A percentile compares a stretch with the other conserved stretches of the same genome.
phyloP scores from a whole-genome alignment of 2,797 vertebrate genomes.

The Octomys mimax region DNA sequence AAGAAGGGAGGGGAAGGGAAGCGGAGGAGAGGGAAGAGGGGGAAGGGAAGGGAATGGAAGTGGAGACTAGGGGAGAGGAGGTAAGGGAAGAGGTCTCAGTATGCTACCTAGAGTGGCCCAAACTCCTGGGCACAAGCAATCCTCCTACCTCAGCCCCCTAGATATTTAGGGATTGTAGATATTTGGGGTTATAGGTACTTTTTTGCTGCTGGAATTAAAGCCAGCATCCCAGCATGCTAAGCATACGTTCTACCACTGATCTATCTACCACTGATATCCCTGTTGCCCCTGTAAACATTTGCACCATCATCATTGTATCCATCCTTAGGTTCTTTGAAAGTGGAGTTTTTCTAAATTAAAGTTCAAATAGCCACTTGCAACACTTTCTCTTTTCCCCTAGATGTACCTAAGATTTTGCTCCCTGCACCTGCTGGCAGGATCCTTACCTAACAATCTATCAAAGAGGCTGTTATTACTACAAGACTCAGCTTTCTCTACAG shows the following conservation, averaged over 20 bases:
- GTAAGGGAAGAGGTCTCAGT: neutral
- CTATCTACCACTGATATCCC: neutral
- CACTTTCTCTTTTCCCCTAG: neutral
- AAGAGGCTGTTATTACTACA: neutral
- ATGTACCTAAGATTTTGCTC: neutral
- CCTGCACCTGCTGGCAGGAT: neutral
- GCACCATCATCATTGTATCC: neutral
- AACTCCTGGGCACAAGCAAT: neutral
- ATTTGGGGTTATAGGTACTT: neutral
- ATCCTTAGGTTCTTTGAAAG: constrained; percentile 18
- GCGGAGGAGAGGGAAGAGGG: too few relatives aligned
- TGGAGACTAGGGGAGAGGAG: neutral
- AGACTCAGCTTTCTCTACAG: neutral
- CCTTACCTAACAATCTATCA: neutral
- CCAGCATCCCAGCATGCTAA: neutral
- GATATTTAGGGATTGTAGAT: neutral
- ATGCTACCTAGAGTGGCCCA: neutral
- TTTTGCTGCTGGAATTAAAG: neutral
- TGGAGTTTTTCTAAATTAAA: constrained; percentile 38
- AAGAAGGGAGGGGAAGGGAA: too few relatives aligned
- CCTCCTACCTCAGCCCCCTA: neutral
- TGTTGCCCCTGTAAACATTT: neutral
- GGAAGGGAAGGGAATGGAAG: too few relatives aligned
- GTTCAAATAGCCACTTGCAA: constrained; percentile 28
- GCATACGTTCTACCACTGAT: neutral